These are phyloP conservation scores for Aleiodes testaceus DNA, from an alignment of 2,888 invertebrate genomes.

Conservation along the genomic window DNA sequence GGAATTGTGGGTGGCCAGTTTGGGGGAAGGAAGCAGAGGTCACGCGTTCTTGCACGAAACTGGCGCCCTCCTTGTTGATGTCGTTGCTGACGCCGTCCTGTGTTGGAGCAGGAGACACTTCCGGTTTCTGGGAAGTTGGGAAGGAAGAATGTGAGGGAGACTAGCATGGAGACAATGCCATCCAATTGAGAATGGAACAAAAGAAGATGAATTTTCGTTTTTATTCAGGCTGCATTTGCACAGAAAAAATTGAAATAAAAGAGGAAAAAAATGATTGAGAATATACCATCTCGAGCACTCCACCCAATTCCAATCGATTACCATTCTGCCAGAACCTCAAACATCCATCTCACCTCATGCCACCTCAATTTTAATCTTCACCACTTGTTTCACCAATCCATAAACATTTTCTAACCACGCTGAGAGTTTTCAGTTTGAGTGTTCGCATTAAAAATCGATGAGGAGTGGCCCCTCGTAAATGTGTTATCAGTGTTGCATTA, in stretches of 20 bases:
- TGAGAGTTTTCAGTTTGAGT: neutral
- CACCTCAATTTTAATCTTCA: neutral
- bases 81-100: constrained; percentile 6
- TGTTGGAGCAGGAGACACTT: neutral
- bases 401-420: too few species aligned
- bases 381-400: neutral
- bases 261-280: too few species aligned
- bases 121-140: neutral
- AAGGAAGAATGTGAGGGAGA: constrained; percentile 8
- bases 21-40: constrained; percentile 28
- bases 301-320: too few species aligned
- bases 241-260: too few species aligned
- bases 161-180: constrained; percentile 5
- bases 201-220: constrained; percentile 14
- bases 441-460: constrained; percentile 18
- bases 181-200: constrained; percentile 13
- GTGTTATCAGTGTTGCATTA: constrained; percentile 34
- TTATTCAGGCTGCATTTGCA: too few species aligned
- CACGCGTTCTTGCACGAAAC: constrained; percentile 29
- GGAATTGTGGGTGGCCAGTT: constrained; percentile 11
- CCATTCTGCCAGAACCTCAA: too few species aligned
- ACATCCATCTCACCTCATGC: too few species aligned
- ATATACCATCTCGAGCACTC: neutral
- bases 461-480: constrained; percentile 8
- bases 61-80: constrained; percentile 18